Evolutionary conservation across 2,888 invertebrate species (phyloP).

Genomic region (Macroteleia sp.): DNA sequence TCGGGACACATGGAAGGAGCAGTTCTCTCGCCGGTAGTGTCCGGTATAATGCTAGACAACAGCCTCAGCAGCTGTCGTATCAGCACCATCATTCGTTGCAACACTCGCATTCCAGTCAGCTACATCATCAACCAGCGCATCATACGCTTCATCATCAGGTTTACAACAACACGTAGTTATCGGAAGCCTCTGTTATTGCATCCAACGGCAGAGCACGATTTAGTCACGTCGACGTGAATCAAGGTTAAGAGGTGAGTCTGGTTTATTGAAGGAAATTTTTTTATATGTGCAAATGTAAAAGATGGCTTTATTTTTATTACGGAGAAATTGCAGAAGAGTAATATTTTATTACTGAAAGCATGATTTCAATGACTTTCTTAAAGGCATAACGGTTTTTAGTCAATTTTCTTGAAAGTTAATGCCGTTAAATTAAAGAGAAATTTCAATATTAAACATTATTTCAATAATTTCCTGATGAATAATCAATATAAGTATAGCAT

Average conservation of each 20-base stretch:
- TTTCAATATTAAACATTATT: too few relatives aligned
- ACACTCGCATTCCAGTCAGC: slow-evolving; percentile 77
- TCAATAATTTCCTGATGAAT: too few relatives aligned
- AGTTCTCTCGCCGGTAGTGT: slow-evolving; percentile 81
- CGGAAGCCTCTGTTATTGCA: slow-evolving; percentile 39
- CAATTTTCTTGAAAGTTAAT: too few relatives aligned
- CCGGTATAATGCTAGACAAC: slow-evolving; percentile 77
- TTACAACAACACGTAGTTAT: slow-evolving; percentile 80
- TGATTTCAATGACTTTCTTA: too few relatives aligned
- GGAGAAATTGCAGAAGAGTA: too few relatives aligned
- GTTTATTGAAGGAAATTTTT: slow-evolving; percentile 1
- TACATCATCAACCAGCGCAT: slow-evolving; percentile 75
- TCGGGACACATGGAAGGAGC: slow-evolving; percentile 78
- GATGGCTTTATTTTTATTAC: too few relatives aligned
- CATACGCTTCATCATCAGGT: slow-evolving; percentile 80
- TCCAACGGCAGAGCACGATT: slow-evolving; percentile 25
- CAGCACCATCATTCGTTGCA: slow-evolving; percentile 78
- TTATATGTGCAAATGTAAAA: too few relatives aligned
- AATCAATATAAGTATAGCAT: too few relatives aligned
- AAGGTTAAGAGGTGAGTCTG: slow-evolving; percentile 45
- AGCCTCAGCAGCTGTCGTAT: slow-evolving; percentile 70
- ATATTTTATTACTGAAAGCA: too few relatives aligned
- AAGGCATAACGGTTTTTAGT: too few relatives aligned
- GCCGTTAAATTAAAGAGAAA: too few relatives aligned
- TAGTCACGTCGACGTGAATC: slow-evolving; percentile 40